These are phyloP conservation scores for Polyommatus icarus DNA, from an alignment of 2,888 invertebrate genomes.

Conservation along the genomic window DNA sequence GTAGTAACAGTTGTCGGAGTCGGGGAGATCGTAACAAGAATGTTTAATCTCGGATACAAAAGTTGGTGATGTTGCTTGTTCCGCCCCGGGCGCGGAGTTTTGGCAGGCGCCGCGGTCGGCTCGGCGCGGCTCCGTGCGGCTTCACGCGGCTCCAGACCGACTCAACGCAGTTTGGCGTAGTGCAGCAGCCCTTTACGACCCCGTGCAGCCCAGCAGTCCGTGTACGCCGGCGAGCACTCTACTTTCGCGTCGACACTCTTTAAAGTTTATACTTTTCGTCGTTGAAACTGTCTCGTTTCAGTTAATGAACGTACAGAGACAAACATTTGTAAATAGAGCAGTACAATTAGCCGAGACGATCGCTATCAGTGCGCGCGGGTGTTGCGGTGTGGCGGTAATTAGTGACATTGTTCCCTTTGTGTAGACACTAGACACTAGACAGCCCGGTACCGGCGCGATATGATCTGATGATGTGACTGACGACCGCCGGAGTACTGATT, in stretches of 20 bases:
- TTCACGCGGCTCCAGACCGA: not conserved
- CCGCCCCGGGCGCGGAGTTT: not conserved
- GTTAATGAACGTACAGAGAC: not conserved
- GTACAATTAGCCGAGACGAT: not conserved
- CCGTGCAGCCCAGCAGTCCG: not conserved
- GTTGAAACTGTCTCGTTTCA: not conserved
- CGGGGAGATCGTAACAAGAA: not conserved
- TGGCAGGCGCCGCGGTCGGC: not conserved
- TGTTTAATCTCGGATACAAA: not conserved
- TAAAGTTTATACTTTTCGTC: not conserved
- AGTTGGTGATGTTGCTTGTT: constrained; percentile 2
- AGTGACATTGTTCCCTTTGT: not conserved
- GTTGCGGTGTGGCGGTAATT: not conserved
- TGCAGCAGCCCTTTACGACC: not conserved
- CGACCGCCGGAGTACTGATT: not conserved
- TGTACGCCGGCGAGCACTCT: not conserved
- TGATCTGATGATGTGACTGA: not conserved
- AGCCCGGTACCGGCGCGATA: not conserved
- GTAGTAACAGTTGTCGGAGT: not conserved
- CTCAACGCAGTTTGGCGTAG: not conserved
- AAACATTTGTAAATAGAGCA: not conserved
- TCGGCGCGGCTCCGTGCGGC: not conserved
- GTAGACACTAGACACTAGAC: not conserved
- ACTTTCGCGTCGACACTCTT: not conserved
- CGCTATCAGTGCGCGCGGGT: not conserved